Evolutionary conservation across 2,888 invertebrate genomes (phyloP), one percentile per base, ranked within the genome.

Genomic region (Pristionchus arcanus): DNA sequence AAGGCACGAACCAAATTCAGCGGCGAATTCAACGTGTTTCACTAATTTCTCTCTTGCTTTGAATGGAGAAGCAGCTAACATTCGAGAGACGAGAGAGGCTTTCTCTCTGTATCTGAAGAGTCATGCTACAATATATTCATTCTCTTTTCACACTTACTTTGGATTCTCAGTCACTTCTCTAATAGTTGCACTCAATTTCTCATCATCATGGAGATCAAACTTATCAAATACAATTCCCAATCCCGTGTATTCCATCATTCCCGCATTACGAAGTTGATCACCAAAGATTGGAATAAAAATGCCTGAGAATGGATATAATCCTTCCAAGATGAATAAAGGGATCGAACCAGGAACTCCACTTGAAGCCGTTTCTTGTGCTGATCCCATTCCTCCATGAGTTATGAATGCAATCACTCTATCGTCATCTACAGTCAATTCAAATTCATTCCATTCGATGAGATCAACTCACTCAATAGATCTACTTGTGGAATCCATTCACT

Each of bases 121-220:
- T 1, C 21, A 13, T 53, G 15, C 81, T 53, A 28, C 25, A 25
- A 49, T 28, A 28, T 16, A 15, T 16, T 28, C 49, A n/a, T 9
- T 28, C n/a, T 16, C 21, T n/a, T 37, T 28, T 53, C 25, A 11
- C 25, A 53, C 81, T 81, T 28, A 81, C 81, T 81, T 81, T n/a
- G 81, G 81, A 53, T 81, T 81, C 49, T 81, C 81, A 21, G 81
- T 81, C 34, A 81, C 49, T 81, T 77, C 77, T 77, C 77, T 77
- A 42, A 77, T 77, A 7, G 77, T 42, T 25, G 19, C 77, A 25
- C 19, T 34, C 25, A 77, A 77, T 77, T 77, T 77, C 5, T 77
- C 77, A 25, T 77, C 42, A n/a, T 77, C 77, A n/a, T 77, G 77
- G 2, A 77, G 42, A 0, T 77, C 77, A 77, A 77, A 77, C 25